Evolutionary conservation across 1,140 invertebrate genomes (phyloP), one percentile per base, ranked within the genome.

Genomic region (Drosophila lowei): DNA sequence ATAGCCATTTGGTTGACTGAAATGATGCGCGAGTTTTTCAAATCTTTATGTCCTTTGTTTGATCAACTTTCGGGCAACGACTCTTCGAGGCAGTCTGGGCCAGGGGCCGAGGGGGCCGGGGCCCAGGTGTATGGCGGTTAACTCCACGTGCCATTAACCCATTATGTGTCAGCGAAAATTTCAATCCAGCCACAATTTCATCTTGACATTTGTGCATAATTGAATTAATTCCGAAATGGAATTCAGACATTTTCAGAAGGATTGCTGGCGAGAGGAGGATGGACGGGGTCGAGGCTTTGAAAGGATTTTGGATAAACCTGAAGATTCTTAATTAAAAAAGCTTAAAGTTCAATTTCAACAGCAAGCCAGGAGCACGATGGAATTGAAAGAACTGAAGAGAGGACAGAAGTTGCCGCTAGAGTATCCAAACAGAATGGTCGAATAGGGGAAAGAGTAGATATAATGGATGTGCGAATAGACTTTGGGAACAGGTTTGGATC

Each of bases 41-140:
- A 76, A 77, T 85, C 72, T 63, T 80, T 52, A 65, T 64, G 66
- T 48, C 60, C 73, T 80, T 85, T 85, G 80, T 84, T 84, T 84
- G 75, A 84, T 78, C 77, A 84, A 84, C 64, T 78, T 72, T 62
- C 21, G 25, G 34, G 34, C 46, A 23, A 11, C 56, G 5, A 54
- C 53, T 44, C 25, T 38, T 21, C 6, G 8, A 6, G 43, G n/a
- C 23, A 15, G n/a, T 6, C 42, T 34, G 47, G 23, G 11, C 18
- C n/a, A 38, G 34, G n/a, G 30, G 4, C n/a, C 13, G 7, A 5
- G 15, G 5, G 58, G 55, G 28, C 18, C 5, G 21, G 42, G 30
- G 38, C 25, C 16, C 60, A 55, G 54, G 28, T 53, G 28, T 25
- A 46, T 8, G 16, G 30, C 15, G 28, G 15, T 50, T 23, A 72